phyloP scores from a whole-genome alignment of 2,888 invertebrate species.

The Notodonta ziczac region DNA sequence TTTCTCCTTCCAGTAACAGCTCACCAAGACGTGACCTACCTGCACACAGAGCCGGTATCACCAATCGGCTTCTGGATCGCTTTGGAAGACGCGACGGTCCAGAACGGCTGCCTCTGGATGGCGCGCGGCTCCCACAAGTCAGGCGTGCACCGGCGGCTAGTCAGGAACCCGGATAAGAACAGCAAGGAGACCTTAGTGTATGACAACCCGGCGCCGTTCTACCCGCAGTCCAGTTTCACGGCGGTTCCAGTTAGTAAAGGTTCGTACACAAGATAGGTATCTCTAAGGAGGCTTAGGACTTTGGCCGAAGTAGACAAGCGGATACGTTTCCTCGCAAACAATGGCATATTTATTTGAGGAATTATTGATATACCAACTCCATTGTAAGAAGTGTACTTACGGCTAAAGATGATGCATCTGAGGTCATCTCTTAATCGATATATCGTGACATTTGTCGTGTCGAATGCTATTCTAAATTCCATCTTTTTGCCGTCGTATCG shows the following conservation, averaged over 20 bases:
- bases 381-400: too few species aligned
- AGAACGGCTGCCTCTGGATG: constrained; percentile 98
- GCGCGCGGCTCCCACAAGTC: constrained; percentile 96
- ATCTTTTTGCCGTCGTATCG: too few species aligned
- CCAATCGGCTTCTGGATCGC: constrained; percentile 98
- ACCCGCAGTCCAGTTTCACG: constrained; percentile 90
- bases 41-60: constrained; percentile 92
- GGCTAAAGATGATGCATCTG: too few species aligned
- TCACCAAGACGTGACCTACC: constrained; percentile 95
- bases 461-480: too few species aligned
- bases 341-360: too few species aligned
- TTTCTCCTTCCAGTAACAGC: constrained; percentile 82
- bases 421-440: too few species aligned
- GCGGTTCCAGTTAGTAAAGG: constrained; percentile 94
- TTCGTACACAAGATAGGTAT: constrained; percentile 46
- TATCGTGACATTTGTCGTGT: too few species aligned
- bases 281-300: too few species aligned
- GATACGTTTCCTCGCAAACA: too few species aligned
- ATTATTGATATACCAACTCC: too few species aligned
- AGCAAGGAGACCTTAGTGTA: constrained; percentile 87
- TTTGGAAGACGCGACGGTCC: constrained; percentile 94
- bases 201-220: constrained; percentile 87
- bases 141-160: constrained; percentile 89
- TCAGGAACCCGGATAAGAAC: constrained; percentile 88
- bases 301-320: too few species aligned